These are phyloP conservation scores for Eclectus roratus DNA, from an alignment of 2,113 vertebrate genomes.

Conservation along the genomic window DNA sequence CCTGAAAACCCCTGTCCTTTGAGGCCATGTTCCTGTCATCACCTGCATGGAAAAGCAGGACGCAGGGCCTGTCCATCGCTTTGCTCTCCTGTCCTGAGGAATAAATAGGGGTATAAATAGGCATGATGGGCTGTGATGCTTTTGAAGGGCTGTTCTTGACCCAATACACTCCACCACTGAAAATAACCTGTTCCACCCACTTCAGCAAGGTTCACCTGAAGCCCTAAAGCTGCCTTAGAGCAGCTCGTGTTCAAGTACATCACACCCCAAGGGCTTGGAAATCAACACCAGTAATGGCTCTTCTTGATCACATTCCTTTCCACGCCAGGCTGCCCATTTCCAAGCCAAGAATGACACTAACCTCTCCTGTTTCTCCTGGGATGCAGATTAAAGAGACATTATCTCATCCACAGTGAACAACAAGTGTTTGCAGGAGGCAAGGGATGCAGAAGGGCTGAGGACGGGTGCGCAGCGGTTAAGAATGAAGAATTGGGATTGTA, in stretches of 20 bases:
- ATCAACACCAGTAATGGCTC: constrained; percentile 39
- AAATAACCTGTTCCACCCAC: background rate
- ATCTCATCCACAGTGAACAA: constrained; percentile 62
- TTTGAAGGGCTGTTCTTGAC: background rate
- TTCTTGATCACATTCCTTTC: constrained; percentile 65
- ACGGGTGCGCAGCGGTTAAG: background rate
- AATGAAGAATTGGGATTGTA: background rate
- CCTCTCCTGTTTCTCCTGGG: constrained; percentile 66
- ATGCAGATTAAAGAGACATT: constrained; percentile 69
- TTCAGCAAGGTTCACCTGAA: constrained; percentile 16
- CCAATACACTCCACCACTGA: background rate
- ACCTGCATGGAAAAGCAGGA: background rate
- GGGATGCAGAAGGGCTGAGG: background rate
- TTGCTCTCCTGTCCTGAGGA: background rate
- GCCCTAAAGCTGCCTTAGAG: background rate
- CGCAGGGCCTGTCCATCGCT: background rate
- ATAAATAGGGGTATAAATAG: background rate
- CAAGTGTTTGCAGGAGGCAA: background rate
- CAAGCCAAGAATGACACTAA: constrained; percentile 69
- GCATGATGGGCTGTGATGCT: background rate
- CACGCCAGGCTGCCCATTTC: constrained; percentile 39
- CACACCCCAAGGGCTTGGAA: constrained; percentile 46
- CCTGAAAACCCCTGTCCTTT: background rate
- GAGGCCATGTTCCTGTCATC: background rate
- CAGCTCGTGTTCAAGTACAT: background rate